These are phyloP conservation scores for Tachina lurida DNA, from an alignment of 2,888 invertebrate genomes.

Conservation along the genomic window DNA sequence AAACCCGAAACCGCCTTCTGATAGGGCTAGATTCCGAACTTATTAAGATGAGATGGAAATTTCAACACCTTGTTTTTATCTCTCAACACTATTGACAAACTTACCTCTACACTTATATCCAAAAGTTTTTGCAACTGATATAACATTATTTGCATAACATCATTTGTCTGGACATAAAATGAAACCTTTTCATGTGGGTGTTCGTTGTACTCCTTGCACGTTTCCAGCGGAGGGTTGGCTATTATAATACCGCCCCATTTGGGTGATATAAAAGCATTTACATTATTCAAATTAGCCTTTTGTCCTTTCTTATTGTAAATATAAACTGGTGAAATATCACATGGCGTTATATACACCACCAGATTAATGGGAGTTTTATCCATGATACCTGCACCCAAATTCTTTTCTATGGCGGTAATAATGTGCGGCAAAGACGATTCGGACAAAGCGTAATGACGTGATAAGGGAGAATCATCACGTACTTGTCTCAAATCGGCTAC, in stretches of 20 bases:
- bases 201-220: constrained; percentile 84
- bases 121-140: constrained; percentile 89
- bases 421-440: constrained; percentile 90
- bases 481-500: constrained; percentile 89
- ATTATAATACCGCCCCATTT: constrained; percentile 96
- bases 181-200: constrained; percentile 78
- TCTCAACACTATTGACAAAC: constrained; percentile 54
- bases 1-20: too few species aligned
- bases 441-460: constrained; percentile 86
- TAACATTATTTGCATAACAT: constrained; percentile 90
- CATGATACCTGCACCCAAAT: constrained; percentile 92
- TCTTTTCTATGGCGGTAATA: constrained; percentile 93
- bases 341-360: constrained; percentile 91
- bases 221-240: constrained; percentile 86
- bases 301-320: constrained; percentile 86
- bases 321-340: constrained; percentile 88
- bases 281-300: constrained; percentile 82
- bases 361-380: constrained; percentile 92
- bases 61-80: too few species aligned
- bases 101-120: constrained; percentile 87
- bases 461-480: constrained; percentile 83
- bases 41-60: too few species aligned
- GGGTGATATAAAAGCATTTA: constrained; percentile 91
- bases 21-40: too few species aligned
- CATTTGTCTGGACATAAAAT: constrained; percentile 85